Evolutionary conservation across 23 tunicate species (phyloP).

Genomic region (Phallusia fumigata): DNA sequence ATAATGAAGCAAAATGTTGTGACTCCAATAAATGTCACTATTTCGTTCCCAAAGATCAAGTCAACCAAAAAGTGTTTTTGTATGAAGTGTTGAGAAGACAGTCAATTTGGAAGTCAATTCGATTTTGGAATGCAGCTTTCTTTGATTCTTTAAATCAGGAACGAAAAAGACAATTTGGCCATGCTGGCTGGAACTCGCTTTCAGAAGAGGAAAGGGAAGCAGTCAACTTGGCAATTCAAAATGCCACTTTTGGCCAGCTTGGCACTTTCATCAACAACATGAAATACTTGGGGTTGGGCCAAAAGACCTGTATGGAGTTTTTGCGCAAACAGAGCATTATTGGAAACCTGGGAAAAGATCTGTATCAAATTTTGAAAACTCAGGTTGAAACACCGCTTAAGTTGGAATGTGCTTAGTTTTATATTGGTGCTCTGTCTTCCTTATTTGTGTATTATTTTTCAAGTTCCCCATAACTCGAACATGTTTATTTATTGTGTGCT

Average conservation of each 20-base stretch:
- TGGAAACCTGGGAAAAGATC: constrained; percentile 50
- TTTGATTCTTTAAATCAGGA: constrained; percentile 76
- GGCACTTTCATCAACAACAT: constrained; percentile 82
- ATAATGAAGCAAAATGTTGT: neutral
- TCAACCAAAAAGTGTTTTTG: constrained; percentile 34
- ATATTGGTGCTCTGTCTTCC: neutral
- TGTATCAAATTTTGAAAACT: constrained; percentile 33
- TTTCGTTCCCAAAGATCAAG: neutral
- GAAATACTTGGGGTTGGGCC: constrained; percentile 81
- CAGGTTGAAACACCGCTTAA: constrained; percentile 37
- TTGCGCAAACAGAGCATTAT: constrained; percentile 77
- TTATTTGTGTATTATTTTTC: neutral
- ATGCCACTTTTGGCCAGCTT: constrained; percentile 84
- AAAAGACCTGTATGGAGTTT: constrained; percentile 72
- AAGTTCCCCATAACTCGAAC: no score
- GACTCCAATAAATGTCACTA: neutral
- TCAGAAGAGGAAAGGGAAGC: constrained; percentile 59
- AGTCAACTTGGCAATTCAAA: constrained; percentile 46
- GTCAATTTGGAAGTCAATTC: constrained; percentile 76
- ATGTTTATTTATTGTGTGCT: no score
- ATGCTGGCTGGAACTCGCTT: constrained; percentile 48
- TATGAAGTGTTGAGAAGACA: constrained; percentile 63
- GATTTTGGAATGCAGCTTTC: constrained; percentile 96
- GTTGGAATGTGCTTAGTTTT: neutral
- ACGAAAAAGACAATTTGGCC: constrained; percentile 37